Percentiles rank a stretch among this genome's conserved stretches.
phyloP scores from a whole-genome alignment of 2,888 invertebrate species.

The Tiphia femorata region DNA sequence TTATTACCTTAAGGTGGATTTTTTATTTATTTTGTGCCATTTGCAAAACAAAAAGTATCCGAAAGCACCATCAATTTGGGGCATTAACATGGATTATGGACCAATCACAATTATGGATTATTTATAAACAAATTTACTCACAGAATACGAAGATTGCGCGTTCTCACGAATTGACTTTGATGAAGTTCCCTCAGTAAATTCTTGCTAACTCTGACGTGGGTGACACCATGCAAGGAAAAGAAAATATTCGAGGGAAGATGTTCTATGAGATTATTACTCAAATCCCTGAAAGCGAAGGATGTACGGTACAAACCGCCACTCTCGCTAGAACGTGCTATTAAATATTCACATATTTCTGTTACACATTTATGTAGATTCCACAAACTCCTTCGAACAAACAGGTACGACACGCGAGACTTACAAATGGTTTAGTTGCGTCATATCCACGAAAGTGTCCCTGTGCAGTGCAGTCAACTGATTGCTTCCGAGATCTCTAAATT shows the following conservation, averaged over 20 bases:
- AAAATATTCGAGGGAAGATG: constrained; percentile 62
- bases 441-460: constrained; percentile 77
- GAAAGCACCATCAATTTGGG: no score
- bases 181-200: constrained; percentile 60
- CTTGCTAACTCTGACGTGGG: constrained; percentile 58
- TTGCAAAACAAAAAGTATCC: no score
- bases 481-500: constrained; percentile 82
- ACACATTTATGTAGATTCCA: no score
- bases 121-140: constrained; percentile 37
- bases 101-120: background rate
- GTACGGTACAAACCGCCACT: no score
- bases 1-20: no score
- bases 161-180: constrained; percentile 56
- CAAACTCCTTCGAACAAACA: no score
- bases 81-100: no score
- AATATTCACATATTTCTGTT: background rate
- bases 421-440: constrained; percentile 73
- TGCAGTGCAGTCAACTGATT: constrained; percentile 79
- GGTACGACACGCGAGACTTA: constrained; percentile 61
- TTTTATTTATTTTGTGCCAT: no score
- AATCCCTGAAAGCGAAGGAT: constrained; percentile 56
- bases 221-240: constrained; percentile 56
- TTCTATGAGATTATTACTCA: constrained; percentile 61
- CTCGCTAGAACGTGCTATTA: no score
- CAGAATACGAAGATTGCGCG: constrained; percentile 61